Base-by-base conservation (phyloP, 1,140 invertebrate species). In the Drosophila obscura region DNA sequence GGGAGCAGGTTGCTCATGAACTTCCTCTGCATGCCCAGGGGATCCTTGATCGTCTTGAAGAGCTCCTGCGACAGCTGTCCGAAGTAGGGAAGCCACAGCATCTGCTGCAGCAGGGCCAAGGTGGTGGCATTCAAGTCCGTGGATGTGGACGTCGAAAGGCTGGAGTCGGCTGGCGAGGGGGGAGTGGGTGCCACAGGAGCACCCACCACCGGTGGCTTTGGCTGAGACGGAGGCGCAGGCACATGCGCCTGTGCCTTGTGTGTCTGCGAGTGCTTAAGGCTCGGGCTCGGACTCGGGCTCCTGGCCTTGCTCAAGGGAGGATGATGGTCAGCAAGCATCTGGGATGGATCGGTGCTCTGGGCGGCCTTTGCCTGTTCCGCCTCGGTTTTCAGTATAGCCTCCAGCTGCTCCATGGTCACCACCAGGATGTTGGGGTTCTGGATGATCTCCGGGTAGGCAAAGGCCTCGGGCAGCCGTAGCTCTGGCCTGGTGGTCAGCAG, bases 391-490 rank as follows among this genome's bases (percentile, higher is more conserved):
- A 96, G 87, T 19, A 96, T 94, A n/a, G 94, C 94, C 91, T 96
- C 95, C 19, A 97, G 91, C 92, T 96, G 95, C 3, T 94, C 93
- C 77, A 96, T 92, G 24, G 95, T 96, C 72, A 97, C 95, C 1
- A 96, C 96, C 5, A 96, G 89, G 58, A 97, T 94, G 88, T 97
- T 95, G 5, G 95, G 95, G 92, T 96, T 96, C 79, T 95, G 94
- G 22, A 96, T 90, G 1, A 96, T 92, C 72, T 95, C 94, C 0
- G 95, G 95, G 75, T 94, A 95, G 15, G 94, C 94, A 45, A 96
- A 93, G 0, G 94, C 95, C 85, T 96, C 94, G 0, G 95, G 95
- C 57, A 96, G 81, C 62, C 95, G 92, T 19, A 96, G 90, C 92
- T 96, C 95, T 0, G 95, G 95, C 49, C 95, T 92, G 39, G 94